Base-by-base conservation (phyloP, 2,797 vertebrate genomes). In the Myotis vivesi region DNA sequence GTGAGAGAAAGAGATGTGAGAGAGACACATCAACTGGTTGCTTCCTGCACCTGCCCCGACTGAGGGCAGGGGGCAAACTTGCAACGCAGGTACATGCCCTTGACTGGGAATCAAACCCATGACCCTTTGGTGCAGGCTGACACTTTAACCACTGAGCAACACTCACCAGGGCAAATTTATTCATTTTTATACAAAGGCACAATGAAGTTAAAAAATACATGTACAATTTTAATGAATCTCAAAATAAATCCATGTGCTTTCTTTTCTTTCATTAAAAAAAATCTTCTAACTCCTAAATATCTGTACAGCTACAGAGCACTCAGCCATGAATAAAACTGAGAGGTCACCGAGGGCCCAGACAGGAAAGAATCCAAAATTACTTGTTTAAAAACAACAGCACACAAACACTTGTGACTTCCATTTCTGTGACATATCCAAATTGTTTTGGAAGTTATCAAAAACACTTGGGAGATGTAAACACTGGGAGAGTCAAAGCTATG, bases 391-490 rank as follows among this genome's bases (percentile, higher is more conserved):
- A 53, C 23, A n/a, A 30, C 13, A 68, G 59, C 25, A 51, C 83
- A 89, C 44, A 30, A 46, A 88, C 64, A 69, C 20, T 30, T 53
- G 28, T 59, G 68, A 64, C 51, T 71, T 86, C 7, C 75, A 62
- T 44, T 93, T 85, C 62, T 79, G 64, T 12, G 64, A 36, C n/a
- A 16, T 33, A 59, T 15, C 55, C 73, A 92, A 73, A 83, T 71
- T 30, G 38, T 69, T 92, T 83, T 46, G 20, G 46, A 64, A 87
- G 87, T 76, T 59, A 71, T 91, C 92, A 94, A 76, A 81, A 95
- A 77, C 38, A 95, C 41, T 62, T 87, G 15, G 76, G 91, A 83
- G 44, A 75, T 69, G 49, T 82, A 92, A 95, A 95, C 72, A 73
- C 19, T 49, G 8, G 73, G 51, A 94, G 44, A 92, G 38, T 30